Percentiles rank a stretch among this genome's conserved stretches.
phyloP scores from a whole-genome alignment of 1,140 invertebrate genomes.

The Drosophila elegans region DNA sequence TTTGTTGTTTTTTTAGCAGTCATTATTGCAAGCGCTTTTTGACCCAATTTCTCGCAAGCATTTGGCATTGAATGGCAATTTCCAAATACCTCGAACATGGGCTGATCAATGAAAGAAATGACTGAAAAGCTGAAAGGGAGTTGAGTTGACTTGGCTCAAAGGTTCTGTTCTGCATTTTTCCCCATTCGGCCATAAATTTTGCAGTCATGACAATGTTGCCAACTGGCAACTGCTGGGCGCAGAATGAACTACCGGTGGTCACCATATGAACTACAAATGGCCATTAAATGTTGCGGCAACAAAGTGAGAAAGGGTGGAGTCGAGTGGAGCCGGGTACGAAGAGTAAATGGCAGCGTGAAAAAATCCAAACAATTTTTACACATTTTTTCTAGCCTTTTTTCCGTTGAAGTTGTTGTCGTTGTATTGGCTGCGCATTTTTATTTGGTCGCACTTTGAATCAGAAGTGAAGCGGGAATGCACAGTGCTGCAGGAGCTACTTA shows the following conservation, averaged over 20 bases:
- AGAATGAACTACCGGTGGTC: constrained; percentile 44
- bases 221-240: constrained; percentile 60
- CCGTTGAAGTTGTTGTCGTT: constrained; percentile 18
- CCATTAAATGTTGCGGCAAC: constrained; percentile 43
- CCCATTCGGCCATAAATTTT: constrained; percentile 57
- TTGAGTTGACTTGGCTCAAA: constrained; percentile 35
- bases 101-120: constrained; percentile 22
- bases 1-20: constrained; percentile 24
- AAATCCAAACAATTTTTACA: constrained; percentile 66
- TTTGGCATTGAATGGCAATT: constrained; percentile 52
- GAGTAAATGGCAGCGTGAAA: constrained; percentile 39
- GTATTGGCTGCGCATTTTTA: constrained; percentile 58
- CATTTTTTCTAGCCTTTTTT: constrained; percentile 69
- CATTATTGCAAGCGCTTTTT: constrained; percentile 69
- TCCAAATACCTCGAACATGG: constrained; percentile 21
- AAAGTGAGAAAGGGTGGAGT: neutral
- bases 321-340: neutral
- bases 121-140: constrained; percentile 11
- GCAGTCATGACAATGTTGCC: constrained; percentile 72
- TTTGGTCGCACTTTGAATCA: constrained; percentile 28
- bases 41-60: constrained; percentile 66
- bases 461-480: constrained; percentile 19
- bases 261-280: constrained; percentile 73
- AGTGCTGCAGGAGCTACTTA: neutral
- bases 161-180: constrained; percentile 33